Base-by-base conservation (phyloP, 2,797 vertebrate genomes). In the Syngnathus acus region DNA sequence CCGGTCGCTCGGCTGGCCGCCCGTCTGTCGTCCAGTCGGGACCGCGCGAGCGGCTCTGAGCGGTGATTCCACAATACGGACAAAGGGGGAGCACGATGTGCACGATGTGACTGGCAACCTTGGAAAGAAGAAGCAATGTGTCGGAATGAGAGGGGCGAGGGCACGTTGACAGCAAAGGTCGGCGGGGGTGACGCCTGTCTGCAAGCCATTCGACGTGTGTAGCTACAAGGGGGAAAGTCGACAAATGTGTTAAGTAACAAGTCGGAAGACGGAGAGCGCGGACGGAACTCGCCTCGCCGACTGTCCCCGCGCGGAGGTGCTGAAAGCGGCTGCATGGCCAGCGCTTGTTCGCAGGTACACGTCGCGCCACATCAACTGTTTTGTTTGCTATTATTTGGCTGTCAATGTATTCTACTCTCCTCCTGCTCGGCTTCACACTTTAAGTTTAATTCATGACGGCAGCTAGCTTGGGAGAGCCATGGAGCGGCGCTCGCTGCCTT, bases 91-190 rank as follows among this genome's bases (percentile, higher is more conserved):
- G 68, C 70, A 9, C 53, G 65, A 16, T 23, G 40, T 45, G 40
- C 6, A n/a, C 69, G 64, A 58, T 7, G 65, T 72, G 70, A 50
- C 82, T 81, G 85, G 77, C 80, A 59, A 73, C 73, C 68, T 57
- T 37, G 55, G 55, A 39, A 57, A 43, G 53, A 58, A 72, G 71
- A 45, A 81, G 74, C 78, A 82, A 81, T 84, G 85, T 86, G 87
- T 87, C 71, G 86, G 84, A 81, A 84, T 87, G 80, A 82, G 69
- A 75, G 21, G 57, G 63, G 65, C 73, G 70, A 3, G 72, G 59
- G 62, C 38, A 38, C 23, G 62, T 64, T 58, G 53, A 55, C 64
- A 65, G 47, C 51, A 65, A 64, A 64, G 65, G 64, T 63, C 62
- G 59, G 59, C 59, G 59, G 59, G 13, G 16, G 47, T 11, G 65